Evolutionary conservation across 2,113 vertebrate species (phyloP), one percentile per base, ranked within the genome.

Genomic region (Plecturocebus donacophilus): DNA sequence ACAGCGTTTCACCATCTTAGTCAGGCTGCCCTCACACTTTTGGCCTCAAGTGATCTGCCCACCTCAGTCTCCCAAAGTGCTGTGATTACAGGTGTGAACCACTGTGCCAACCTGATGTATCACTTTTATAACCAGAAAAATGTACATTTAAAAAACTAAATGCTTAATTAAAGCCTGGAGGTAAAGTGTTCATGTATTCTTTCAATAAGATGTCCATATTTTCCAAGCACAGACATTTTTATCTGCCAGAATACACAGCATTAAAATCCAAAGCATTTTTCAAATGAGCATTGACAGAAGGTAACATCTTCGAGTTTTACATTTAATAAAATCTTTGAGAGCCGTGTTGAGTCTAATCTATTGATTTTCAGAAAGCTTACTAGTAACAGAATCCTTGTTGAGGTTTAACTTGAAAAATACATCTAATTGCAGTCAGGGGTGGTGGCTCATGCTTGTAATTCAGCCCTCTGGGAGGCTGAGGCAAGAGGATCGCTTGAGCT

Each of bases 311-410:
- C 75, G 68, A 54, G 75, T 68, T 68, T 79, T 89, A 27, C 8
- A 56, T 84, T 84, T 95, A 92, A 95, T 80, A 81, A 91, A 96
- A 80, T 19, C 76, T 95, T 95, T 83, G 32, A 97, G 80, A 56
- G 90, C 6, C 27, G 6, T 47, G 66, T 32, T 47, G 27, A 84
- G 38, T 85, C 3, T 2, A 96, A 70, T 14, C 73, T 96, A 49
- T 40, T 82, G 80, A 89, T 71, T 96, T 42, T 82, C 97, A 96
- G 27, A 21, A 35, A 66, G 0, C 42, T 32, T 14, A 35, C 8
- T 93, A 95, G 82, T 35, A 90, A 0, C 35, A 92, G 68, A 40
- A 87, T 23, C 38, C 27, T 75, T 81, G 13, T 30, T 90, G 66
- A 84, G 17, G n/a, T 81, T 71, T 86, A 23, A 91, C 66, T 82